Base-by-base conservation (phyloP, 2,113 vertebrate species). In the Colaptes auratus region DNA sequence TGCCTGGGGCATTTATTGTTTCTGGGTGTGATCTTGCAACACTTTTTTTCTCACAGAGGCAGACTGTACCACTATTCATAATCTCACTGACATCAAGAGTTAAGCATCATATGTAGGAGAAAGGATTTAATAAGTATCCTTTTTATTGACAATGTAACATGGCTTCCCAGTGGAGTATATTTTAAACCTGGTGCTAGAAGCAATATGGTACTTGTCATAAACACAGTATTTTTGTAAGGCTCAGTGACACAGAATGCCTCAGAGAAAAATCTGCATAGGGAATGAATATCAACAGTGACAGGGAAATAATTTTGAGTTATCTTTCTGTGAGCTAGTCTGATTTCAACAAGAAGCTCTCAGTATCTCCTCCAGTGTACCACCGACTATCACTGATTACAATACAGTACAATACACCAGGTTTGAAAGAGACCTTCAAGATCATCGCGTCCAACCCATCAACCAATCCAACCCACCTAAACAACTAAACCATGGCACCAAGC, bases 1-100 rank as follows among this genome's bases (percentile, higher is more conserved):
- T 78, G 95, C 91, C 95, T 94, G 82, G 60, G 92, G 85, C 86
- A 94, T 88, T 95, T 94, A 78, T 90, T 91, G 76, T 94, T 94
- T 88, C 89, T 94, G 89, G 65, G 61, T 59, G 74, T 58, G 89
- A 86, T 91, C 93, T 24, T 59, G 88, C 35, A 92, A 53, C 33
- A 27, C 20, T 36, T 83, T 86, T 91, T 90, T 95, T 95, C 93
- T 96, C 95, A 88, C 88, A 88, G 69, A 93, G 69, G 72, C 93
- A 95, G 85, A n/a, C 86, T 53, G 85, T 20, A 86, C 75, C 64
- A 77, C 56, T 83, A 25, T 36, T 86, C 82, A 83, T 72, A 83
- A 35, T 88, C 64, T 90, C 90, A 24, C 46, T 78, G 78, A 86
- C 74, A 85, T 39, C 31, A 71, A 73, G 61, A 78, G 55, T 20